Evolutionary conservation across 2,888 invertebrate species (phyloP).

Genomic region (Hypselothyrea guttata): DNA sequence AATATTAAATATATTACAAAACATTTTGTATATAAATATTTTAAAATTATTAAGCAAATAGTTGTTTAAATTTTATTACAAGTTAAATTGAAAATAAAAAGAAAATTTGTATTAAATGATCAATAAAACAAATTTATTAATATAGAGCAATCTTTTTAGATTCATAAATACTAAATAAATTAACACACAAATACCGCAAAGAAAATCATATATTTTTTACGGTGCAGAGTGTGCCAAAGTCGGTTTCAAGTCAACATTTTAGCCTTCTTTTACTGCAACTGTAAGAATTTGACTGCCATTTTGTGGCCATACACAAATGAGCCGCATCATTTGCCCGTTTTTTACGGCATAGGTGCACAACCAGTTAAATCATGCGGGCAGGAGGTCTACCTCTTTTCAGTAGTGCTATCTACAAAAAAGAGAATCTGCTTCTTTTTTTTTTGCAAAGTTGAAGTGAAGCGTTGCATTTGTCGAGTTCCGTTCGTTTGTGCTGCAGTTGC

Average conservation of each 20-base stretch:
- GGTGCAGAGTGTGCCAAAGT: conserved; percentile 1
- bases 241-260: neutral
- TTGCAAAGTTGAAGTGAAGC: conserved; percentile 70
- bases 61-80: no score
- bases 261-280: neutral
- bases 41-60: no score
- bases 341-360: conserved; percentile 36
- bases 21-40: no score
- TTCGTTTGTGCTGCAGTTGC: conserved; percentile 53
- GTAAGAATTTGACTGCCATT: conserved; percentile 26
- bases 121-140: no score
- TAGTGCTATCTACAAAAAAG: conserved; percentile 22
- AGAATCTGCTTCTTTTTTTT: conserved; percentile 6
- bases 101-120: no score
- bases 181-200: no score
- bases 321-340: conserved; percentile 58
- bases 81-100: no score
- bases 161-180: neutral
- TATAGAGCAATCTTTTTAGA: no score
- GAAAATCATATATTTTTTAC: neutral
- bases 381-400: neutral
- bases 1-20: no score
- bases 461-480: conserved; percentile 62
- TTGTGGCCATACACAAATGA: conserved; percentile 69
- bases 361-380: conserved; percentile 44